Evolutionary conservation across 2,888 invertebrate species (phyloP).

Genomic region (Hyppa rectilinea): DNA sequence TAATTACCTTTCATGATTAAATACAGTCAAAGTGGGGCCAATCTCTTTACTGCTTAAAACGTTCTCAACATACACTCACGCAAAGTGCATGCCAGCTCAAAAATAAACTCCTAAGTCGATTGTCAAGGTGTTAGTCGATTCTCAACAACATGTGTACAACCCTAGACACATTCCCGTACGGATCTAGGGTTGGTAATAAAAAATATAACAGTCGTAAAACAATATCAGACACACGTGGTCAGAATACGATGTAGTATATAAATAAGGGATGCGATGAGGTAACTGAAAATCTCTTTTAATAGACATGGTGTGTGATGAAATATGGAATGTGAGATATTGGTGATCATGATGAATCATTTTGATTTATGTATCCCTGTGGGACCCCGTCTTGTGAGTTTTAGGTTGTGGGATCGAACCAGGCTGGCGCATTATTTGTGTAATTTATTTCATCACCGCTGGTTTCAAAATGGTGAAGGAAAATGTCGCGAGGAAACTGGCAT

Average conservation of each 20-base stretch:
- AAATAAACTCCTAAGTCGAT: conserved; percentile 37
- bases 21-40: neutral
- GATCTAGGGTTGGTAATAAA: conserved; percentile 69
- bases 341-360: too few species aligned
- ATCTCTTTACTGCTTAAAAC: neutral
- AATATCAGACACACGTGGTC: conserved; percentile 71
- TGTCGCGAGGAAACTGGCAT: too few species aligned
- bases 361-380: too few species aligned
- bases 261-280: conserved; percentile 31
- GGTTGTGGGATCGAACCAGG: too few species aligned
- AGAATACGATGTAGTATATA: conserved; percentile 63
- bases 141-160: conserved; percentile 44
- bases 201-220: conserved; percentile 74
- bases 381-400: too few species aligned
- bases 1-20: neutral
- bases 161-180: conserved; percentile 46
- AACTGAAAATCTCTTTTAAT: conserved; percentile 55
- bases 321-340: conserved; percentile 26
- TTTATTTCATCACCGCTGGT: too few species aligned
- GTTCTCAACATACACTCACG: neutral
- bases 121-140: conserved; percentile 44
- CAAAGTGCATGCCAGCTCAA: neutral
- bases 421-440: too few species aligned
- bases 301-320: conserved; percentile 33
- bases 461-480: too few species aligned